Evolutionary conservation across 2,113 vertebrate species (phyloP).

Genomic region (Pelusios castaneus): DNA sequence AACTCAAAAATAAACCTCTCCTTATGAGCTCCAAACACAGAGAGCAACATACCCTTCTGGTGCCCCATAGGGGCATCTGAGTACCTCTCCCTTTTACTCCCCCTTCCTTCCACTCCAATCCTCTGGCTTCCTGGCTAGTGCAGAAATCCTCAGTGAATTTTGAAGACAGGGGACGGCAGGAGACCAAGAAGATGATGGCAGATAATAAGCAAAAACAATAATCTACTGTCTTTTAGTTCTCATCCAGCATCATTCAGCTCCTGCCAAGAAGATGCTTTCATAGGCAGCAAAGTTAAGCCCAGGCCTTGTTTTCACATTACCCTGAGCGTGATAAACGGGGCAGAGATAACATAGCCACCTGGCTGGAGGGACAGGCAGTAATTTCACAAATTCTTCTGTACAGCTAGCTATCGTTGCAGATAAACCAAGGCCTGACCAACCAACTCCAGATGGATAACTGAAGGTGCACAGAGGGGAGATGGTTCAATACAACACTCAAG

Average conservation of each 20-base stretch:
- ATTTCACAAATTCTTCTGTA: slow-evolving; percentile 80
- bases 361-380: slow-evolving; percentile 71
- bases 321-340: slow-evolving; percentile 74
- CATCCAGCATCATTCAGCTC: slow-evolving; percentile 78
- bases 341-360: slow-evolving; percentile 75
- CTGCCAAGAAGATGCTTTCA: slow-evolving; percentile 83
- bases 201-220: slow-evolving; percentile 84
- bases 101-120: background rate
- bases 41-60: slow-evolving; percentile 52
- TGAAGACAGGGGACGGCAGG: slow-evolving; percentile 78
- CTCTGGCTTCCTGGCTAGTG: slow-evolving; percentile 55
- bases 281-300: slow-evolving; percentile 77
- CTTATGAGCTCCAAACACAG: slow-evolving; percentile 7
- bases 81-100: background rate
- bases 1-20: slow-evolving; percentile 70
- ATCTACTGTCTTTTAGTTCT: slow-evolving; percentile 80
- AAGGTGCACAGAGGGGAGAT: background rate
- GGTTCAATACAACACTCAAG: slow-evolving; percentile 27
- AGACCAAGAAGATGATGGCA: slow-evolving; percentile 80
- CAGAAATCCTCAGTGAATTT: slow-evolving; percentile 72
- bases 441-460: slow-evolving; percentile 51
- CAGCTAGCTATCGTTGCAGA: slow-evolving; percentile 80
- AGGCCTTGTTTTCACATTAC: slow-evolving; percentile 81
- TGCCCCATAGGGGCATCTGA: slow-evolving; percentile 40
- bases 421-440: slow-evolving; percentile 62